Base-by-base conservation (phyloP, 2,888 invertebrate genomes). In the Hartigia nigra region DNA sequence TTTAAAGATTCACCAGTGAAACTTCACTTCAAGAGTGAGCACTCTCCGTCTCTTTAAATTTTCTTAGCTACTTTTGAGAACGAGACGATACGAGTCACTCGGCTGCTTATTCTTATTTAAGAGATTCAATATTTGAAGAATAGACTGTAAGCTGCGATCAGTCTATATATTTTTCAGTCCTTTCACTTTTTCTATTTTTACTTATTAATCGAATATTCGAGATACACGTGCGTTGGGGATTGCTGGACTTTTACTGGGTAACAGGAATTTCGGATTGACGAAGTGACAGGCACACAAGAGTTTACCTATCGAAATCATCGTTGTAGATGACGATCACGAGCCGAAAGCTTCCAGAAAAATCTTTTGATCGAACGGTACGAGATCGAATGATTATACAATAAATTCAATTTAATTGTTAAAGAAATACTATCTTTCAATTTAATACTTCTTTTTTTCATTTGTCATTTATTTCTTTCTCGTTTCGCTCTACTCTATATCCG, bases 1-100 rank as follows among this genome's bases (percentile, higher is more conserved):
- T 72, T 72, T 72, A 72, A 72, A 31, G 32, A 72, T 72, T 72
- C 72, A 72, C 32, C 34, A 72, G 72, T 32, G 32, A 72, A 31
- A 34, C 72, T 72, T 72, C 32, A 31, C 34, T 34, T 2, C 55
- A 55, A 9, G 55, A 9, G n/a, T n/a, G 55, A 23, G 55, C 55
- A 23, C 55, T 55, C 23, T 2, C 5, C 23, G 23, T 55, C 55
- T 23, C 55, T 23, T 55, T 55, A 23, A 5, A 55, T 55, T 23
- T 55, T 5, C 55, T 55, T 55, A 23, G 23, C 55, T 55, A 55
- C 55, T 55, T 55, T 55, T 9, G 23, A 55, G 55, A 23, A 55
- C 55, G 55, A 55, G 55, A 9, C 55, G 55, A 55, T 9, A 23
- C 55, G 23, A 9, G 55, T 2, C 55, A 55, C 55, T 55, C 55